phyloP scores from a whole-genome alignment of 2,797 vertebrate genomes.

The Sitta carolinensis region DNA sequence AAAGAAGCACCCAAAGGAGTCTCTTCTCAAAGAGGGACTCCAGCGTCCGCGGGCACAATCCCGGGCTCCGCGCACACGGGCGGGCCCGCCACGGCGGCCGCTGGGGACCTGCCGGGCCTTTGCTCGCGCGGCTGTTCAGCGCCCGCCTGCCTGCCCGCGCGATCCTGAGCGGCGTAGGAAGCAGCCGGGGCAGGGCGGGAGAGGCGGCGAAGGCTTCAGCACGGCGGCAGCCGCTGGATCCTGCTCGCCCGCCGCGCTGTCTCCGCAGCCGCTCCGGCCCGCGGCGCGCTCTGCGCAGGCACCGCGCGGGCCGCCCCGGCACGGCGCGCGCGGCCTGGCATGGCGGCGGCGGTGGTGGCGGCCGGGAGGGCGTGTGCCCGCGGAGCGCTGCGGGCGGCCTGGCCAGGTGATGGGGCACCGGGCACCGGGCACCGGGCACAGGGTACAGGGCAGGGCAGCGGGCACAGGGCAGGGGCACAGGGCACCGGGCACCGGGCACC shows the following conservation, averaged over 20 bases:
- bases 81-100: too few species aligned
- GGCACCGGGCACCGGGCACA: too few species aligned
- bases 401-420: neutral
- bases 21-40: rapidly evolving
- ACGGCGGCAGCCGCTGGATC: neutral
- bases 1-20: neutral
- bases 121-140: rapidly evolving
- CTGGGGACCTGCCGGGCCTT: neutral
- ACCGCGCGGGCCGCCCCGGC: neutral
- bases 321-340: neutral
- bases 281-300: neutral
- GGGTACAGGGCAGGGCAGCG: too few species aligned
- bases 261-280: rapidly evolving
- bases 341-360: neutral
- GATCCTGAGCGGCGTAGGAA: rapidly evolving
- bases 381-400: neutral
- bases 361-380: neutral
- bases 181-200: rapidly evolving
- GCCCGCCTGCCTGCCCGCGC: neutral
- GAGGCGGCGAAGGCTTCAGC: rapidly evolving
- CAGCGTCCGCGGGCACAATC: rapidly evolving
- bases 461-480: too few species aligned
- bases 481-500: too few species aligned
- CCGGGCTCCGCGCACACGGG: neutral
- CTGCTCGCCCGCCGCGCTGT: rapidly evolving